phyloP scores from a whole-genome alignment of 2,888 invertebrate genomes.

The Autographa gamma region DNA sequence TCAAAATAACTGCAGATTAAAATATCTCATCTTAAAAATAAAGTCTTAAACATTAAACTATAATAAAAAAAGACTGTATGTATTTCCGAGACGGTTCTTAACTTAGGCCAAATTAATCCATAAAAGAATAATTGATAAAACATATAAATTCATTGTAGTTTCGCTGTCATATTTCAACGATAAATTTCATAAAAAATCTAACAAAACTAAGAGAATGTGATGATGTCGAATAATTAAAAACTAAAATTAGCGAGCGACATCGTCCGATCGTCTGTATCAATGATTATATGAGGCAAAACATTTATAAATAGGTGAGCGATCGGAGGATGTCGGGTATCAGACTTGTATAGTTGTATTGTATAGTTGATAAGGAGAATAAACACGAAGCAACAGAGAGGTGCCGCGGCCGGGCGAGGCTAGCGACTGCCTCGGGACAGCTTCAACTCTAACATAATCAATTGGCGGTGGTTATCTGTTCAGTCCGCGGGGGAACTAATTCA shows the following conservation, averaged over 20 bases:
- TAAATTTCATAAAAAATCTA: conserved; percentile 57
- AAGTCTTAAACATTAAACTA: conserved; percentile 87
- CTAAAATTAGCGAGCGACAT: conserved; percentile 74
- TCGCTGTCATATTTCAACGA: conserved; percentile 77
- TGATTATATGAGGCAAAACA: conserved; percentile 48
- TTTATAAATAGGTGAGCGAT: conserved; percentile 62
- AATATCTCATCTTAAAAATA: conserved; percentile 89
- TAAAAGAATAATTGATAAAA: conserved; percentile 64
- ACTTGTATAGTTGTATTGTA: conserved; percentile 70
- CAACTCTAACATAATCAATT: conserved; percentile 87
- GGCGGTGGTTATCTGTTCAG: conserved; percentile 88
- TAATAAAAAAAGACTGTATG: conserved; percentile 79
- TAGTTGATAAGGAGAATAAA: conserved; percentile 71
- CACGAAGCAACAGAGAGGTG: conserved; percentile 77
- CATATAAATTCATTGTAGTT: conserved; percentile 80
- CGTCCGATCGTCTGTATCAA: conserved; percentile 66
- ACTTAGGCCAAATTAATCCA: conserved; percentile 85
- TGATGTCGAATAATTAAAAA: conserved; percentile 75
- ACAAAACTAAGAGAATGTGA: conserved; percentile 72
- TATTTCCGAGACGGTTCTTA: conserved; percentile 79
- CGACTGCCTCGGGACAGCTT: conserved; percentile 65
- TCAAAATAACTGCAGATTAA: conserved; percentile 89
- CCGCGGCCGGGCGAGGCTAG: conserved; percentile 63
- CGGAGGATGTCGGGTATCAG: conserved; percentile 76
- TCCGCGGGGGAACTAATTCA: conserved; percentile 87